These are phyloP conservation scores for Rhyacichthys aspro DNA, from an alignment of 2,797 vertebrate species.

Conservation along the genomic window DNA sequence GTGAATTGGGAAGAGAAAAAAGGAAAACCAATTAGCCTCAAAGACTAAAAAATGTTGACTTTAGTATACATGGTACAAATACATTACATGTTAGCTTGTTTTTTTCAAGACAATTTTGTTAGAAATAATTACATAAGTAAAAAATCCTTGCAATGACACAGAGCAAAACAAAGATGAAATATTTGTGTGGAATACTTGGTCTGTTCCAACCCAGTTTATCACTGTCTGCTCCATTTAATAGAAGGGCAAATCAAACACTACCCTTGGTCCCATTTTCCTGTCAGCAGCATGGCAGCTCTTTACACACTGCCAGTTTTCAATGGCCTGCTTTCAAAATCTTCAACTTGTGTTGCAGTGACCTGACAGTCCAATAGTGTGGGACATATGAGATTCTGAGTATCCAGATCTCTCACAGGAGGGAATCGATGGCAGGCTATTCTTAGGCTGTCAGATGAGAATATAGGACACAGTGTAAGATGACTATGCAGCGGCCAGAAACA, in stretches of 20 bases:
- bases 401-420: conserved; percentile 41
- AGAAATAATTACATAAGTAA: conserved; percentile 7
- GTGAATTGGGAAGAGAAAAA: conserved; percentile 96
- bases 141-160: conserved; percentile 5
- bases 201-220: conserved; percentile 23
- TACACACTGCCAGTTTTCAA: conserved; percentile 30
- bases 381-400: conserved; percentile 44
- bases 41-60: not conserved
- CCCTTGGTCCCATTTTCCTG: conserved; percentile 34
- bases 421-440: conserved; percentile 70
- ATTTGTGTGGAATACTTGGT: not conserved
- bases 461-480: conserved; percentile 54
- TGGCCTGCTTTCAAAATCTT: conserved; percentile 55
- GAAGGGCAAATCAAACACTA: conserved; percentile 32
- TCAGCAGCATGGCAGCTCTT: conserved; percentile 31
- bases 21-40: conserved; percentile 6
- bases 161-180: not conserved
- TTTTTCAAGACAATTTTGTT: not conserved
- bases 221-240: conserved; percentile 16
- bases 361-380: conserved; percentile 47
- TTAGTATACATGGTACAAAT: not conserved
- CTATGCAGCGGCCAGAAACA: conserved; percentile 32
- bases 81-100: not conserved
- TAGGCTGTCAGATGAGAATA: conserved; percentile 61
- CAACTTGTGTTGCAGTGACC: conserved; percentile 45